Conservation (phyloP, 2,888 invertebrate genomes). For the Cryptus armator region DNA sequence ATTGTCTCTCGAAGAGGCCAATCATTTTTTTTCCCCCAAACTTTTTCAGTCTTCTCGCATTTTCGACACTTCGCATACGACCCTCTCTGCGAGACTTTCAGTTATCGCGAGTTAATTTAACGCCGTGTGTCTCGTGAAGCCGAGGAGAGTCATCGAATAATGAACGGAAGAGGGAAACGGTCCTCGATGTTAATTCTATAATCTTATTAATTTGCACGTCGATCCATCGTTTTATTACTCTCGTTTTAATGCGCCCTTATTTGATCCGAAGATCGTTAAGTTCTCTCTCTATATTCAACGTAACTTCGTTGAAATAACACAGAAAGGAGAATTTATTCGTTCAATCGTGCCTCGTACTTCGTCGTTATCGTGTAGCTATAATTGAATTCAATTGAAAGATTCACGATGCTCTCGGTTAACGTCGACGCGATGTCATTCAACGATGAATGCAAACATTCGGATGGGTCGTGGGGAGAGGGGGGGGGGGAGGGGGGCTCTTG, state of each 20-base stretch:
- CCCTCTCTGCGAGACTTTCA: too few relatives aligned
- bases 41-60: too few relatives aligned
- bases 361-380: background rate
- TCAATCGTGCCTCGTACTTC: background rate
- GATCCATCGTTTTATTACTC: constrained; percentile 10
- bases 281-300: background rate
- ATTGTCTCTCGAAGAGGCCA: too few relatives aligned
- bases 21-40: too few relatives aligned
- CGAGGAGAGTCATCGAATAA: background rate
- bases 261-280: constrained; percentile 29
- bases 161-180: background rate
- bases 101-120: background rate
- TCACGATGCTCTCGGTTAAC: background rate
- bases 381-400: constrained; percentile 17
- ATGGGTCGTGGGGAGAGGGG: too few relatives aligned
- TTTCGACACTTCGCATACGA: too few relatives aligned
- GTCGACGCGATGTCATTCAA: background rate
- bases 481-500: too few relatives aligned
- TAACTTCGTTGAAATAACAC: constrained; percentile 13
- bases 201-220: constrained; percentile 35
- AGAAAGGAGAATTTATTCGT: constrained; percentile 22
- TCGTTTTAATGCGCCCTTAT: background rate
- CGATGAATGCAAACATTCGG: background rate
- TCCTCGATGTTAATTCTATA: constrained; percentile 21
- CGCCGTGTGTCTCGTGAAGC: background rate